A percentile compares a stretch with the other conserved stretches of the same genome.
Conservation (phyloP, 2,797 vertebrate species). For the Sorex maritimensis region DNA sequence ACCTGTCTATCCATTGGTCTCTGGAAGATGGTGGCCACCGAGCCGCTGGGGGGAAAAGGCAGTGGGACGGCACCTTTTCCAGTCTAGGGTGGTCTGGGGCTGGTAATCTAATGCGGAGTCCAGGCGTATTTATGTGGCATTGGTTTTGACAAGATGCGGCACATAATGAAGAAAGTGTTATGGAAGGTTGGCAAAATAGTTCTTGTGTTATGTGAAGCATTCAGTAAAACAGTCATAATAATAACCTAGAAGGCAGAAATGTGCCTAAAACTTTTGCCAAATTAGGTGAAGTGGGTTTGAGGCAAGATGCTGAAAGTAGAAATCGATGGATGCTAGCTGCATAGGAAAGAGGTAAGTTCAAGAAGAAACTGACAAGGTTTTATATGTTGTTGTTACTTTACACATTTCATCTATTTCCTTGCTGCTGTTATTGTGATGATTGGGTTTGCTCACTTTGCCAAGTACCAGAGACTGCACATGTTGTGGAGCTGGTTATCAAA, state of each 20-base stretch:
- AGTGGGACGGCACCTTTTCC: no score
- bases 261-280: constrained; percentile 38
- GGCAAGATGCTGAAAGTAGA: not conserved
- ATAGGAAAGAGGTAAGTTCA: not conserved
- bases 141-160: not conserved
- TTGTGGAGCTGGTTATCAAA: no score
- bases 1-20: no score
- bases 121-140: no score
- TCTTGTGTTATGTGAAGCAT: not conserved
- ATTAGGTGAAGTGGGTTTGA: constrained; percentile 45
- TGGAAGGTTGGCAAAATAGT: not conserved
- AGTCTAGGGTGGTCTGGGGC: no score
- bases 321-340: constrained; percentile 28
- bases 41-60: no score
- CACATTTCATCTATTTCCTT: not conserved
- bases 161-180: not conserved
- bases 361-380: not conserved
- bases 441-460: no score
- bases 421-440: no score
- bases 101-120: no score
- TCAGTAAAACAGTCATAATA: not conserved
- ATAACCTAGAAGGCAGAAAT: constrained; percentile 33
- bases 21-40: no score
- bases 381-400: no score
- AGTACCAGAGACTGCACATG: no score